These are phyloP conservation scores for Megalurothrips usitatus DNA, from an alignment of 2,888 invertebrate genomes.

Conservation along the genomic window DNA sequence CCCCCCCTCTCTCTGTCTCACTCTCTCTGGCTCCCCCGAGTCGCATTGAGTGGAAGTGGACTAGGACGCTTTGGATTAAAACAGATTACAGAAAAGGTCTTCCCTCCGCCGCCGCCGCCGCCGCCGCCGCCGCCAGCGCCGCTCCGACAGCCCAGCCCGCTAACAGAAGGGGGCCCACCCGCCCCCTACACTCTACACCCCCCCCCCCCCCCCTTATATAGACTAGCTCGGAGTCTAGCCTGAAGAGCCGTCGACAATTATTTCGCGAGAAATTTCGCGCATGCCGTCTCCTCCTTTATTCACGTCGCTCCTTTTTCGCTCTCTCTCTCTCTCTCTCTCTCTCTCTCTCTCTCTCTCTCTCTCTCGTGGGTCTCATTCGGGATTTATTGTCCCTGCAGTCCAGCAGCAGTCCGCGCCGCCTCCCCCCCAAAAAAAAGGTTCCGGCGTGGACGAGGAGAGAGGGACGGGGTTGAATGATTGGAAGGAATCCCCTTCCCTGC, in stretches of 20 bases:
- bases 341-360: too few species aligned
- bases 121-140: not conserved
- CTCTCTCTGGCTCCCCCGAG: not conserved
- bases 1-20: not conserved
- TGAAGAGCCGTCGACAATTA: too few species aligned
- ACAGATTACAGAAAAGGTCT: slow-evolving; percentile 6
- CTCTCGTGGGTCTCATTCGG: not conserved
- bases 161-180: too few species aligned
- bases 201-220: too few species aligned
- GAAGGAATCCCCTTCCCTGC: not conserved
- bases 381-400: not conserved
- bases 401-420: not conserved
- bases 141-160: too few species aligned
- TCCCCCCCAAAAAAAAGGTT: too few species aligned
- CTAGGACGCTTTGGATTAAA: slow-evolving; percentile 1
- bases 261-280: too few species aligned
- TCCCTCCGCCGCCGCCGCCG: not conserved
- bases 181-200: too few species aligned
- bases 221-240: too few species aligned
- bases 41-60: not conserved
- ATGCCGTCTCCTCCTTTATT: too few species aligned
- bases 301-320: too few species aligned
- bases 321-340: too few species aligned
- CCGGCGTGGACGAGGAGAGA: not conserved
- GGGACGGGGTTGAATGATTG: not conserved